Evolutionary conservation across 2,797 vertebrate species (phyloP).

Genomic region (Gadopsis bispinosus): DNA sequence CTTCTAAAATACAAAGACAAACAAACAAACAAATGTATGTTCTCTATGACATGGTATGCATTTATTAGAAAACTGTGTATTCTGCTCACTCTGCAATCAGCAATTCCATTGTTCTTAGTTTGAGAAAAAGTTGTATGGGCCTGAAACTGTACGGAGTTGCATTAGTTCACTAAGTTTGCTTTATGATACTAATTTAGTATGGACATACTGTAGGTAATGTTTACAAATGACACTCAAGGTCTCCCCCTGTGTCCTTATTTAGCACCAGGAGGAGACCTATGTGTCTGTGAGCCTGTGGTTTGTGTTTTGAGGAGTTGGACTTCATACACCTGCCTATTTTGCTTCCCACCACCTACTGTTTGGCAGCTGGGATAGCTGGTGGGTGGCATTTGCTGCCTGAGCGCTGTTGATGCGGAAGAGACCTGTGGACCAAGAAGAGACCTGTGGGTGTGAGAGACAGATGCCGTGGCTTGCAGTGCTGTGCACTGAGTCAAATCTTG

Average conservation of each 20-base stretch:
- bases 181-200: neutral
- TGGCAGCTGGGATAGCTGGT: constrained; percentile 69
- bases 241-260: constrained; percentile 10
- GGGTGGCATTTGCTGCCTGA: constrained; percentile 61
- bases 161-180: neutral
- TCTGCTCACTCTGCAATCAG: neutral
- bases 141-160: neutral
- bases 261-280: constrained; percentile 18
- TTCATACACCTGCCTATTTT: constrained; percentile 49
- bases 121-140: neutral
- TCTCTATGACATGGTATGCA: neutral
- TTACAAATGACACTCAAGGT: constrained; percentile 23
- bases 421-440: constrained; percentile 61
- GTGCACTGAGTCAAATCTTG: constrained; percentile 27
- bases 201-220: constrained; percentile 3
- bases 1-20: constrained; percentile 5
- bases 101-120: neutral
- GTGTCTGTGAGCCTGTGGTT: constrained; percentile 15
- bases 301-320: constrained; percentile 41
- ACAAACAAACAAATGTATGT: neutral
- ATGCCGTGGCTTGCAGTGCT: constrained; percentile 42
- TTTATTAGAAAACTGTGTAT: neutral
- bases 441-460: constrained; percentile 69
- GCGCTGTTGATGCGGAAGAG: constrained; percentile 48
- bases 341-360: constrained; percentile 67